phyloP scores from a whole-genome alignment of 2,113 vertebrate genomes.

The Hyperopisus bebe region DNA sequence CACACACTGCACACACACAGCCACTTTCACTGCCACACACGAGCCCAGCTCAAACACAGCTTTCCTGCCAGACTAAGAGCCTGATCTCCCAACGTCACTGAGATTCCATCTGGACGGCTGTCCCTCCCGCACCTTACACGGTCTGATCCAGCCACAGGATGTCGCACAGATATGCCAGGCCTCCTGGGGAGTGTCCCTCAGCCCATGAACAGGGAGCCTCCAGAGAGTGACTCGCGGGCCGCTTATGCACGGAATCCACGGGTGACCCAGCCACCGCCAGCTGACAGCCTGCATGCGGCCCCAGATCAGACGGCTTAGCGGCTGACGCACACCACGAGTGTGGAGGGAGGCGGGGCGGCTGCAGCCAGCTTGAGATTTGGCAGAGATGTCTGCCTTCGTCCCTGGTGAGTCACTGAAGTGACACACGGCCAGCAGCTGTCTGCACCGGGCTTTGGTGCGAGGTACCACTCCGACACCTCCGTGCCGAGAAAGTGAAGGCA shows the following conservation, averaged over 20 bases:
- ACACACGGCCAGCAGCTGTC: neutral
- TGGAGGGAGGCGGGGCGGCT: neutral
- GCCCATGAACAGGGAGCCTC: neutral
- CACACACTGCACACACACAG: too few species aligned
- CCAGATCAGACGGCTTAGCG: neutral
- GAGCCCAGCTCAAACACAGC: neutral
- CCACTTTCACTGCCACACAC: neutral
- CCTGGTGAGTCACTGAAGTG: neutral
- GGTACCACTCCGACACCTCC: too few species aligned
- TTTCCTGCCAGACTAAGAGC: neutral
- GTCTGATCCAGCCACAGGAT: neutral
- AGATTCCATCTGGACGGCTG: neutral
- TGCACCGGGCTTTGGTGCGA: neutral
- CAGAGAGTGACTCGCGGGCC: constrained; percentile 26
- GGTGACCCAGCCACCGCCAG: neutral
- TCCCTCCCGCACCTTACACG: neutral
- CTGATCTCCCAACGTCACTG: neutral
- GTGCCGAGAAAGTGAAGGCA: neutral
- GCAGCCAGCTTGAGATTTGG: neutral
- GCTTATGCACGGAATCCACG: constrained; percentile 52
- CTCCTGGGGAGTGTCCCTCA: neutral
- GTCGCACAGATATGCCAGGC: neutral
- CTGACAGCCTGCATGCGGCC: neutral
- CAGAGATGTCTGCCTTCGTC: neutral
- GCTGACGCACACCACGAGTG: neutral